These are phyloP conservation scores for Ochropacha duplaris DNA, from an alignment of 2,888 invertebrate species.

Conservation along the genomic window DNA sequence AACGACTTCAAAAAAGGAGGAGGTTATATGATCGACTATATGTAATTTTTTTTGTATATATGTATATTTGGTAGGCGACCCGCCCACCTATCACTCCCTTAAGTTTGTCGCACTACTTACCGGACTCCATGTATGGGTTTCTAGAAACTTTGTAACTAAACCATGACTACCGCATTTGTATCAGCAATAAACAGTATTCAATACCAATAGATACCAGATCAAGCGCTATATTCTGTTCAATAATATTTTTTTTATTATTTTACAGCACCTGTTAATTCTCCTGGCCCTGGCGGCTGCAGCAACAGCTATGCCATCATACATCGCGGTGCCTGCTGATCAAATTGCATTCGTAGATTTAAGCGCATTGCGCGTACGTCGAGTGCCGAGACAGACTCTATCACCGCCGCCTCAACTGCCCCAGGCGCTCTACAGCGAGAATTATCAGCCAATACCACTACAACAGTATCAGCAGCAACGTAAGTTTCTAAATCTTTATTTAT, in stretches of 20 bases:
- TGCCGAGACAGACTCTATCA: slow-evolving; percentile 64
- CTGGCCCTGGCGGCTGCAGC: slow-evolving; percentile 50
- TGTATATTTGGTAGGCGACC: no score
- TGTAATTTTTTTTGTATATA: no score
- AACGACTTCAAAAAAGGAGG: no score
- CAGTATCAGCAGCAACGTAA: slow-evolving; percentile 64
- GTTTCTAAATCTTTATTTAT: slow-evolving; percentile 25
- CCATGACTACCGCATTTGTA: neutral
- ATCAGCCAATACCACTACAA: slow-evolving; percentile 52
- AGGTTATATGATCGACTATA: no score
- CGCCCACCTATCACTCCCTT: no score
- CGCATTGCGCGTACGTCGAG: slow-evolving; percentile 56
- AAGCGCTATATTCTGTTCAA: slow-evolving; percentile 19
- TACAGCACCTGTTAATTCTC: slow-evolving; percentile 60
- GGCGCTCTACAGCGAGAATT: slow-evolving; percentile 56
- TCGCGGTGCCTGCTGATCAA: slow-evolving; percentile 84
- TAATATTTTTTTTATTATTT: slow-evolving; percentile 15
- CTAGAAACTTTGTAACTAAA: no score
- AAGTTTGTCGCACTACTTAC: neutral
- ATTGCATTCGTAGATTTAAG: slow-evolving; percentile 82
- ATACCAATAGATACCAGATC: neutral
- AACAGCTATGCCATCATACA: slow-evolving; percentile 80
- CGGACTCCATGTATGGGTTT: no score
- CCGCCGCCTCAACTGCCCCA: slow-evolving; percentile 41
- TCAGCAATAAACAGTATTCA: neutral